phyloP scores from a whole-genome alignment of 2,797 vertebrate genomes.

The Percopsis omiscomaycus region DNA sequence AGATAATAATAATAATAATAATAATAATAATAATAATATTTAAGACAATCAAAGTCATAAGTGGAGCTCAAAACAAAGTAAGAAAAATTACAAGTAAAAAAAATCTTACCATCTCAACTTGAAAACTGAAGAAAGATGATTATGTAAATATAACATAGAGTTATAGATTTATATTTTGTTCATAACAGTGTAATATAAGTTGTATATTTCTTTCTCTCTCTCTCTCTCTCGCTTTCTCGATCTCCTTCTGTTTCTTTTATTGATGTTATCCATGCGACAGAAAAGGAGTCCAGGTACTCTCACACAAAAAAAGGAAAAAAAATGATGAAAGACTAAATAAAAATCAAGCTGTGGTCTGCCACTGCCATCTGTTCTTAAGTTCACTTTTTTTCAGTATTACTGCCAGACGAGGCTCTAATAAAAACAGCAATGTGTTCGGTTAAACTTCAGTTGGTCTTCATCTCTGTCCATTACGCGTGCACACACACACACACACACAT shows the following conservation, averaged over 20 bases:
- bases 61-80: constrained; percentile 98
- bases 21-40: constrained; percentile 69
- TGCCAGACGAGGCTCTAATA: constrained; percentile 99
- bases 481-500: constrained; percentile 22
- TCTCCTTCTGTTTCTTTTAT: constrained; percentile 91
- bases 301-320: constrained; percentile 83
- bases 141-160: constrained; percentile 99
- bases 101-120: constrained; percentile 97
- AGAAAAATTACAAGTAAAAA: constrained; percentile 67
- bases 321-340: constrained; percentile 71
- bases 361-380: constrained; percentile 91
- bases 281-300: constrained; percentile 94
- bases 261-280: constrained; percentile 99
- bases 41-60: constrained; percentile 98
- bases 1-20: constrained; percentile 32
- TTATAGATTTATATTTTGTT: constrained; percentile 99
- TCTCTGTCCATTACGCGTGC: constrained; percentile 64
- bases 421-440: constrained; percentile 99
- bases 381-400: constrained; percentile 99
- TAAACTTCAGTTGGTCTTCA: constrained; percentile 72
- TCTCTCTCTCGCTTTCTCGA: constrained; percentile 86
- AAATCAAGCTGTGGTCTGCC: constrained; percentile 85
- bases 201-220: constrained; percentile 97
- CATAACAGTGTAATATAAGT: constrained; percentile 99
- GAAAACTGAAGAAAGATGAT: constrained; percentile 99